A percentile compares a stretch with the other conserved stretches of the same genome.
These are phyloP conservation scores for Dolomedes plantarius DNA, from an alignment of 2,888 invertebrate species.

Conservation along the genomic window DNA sequence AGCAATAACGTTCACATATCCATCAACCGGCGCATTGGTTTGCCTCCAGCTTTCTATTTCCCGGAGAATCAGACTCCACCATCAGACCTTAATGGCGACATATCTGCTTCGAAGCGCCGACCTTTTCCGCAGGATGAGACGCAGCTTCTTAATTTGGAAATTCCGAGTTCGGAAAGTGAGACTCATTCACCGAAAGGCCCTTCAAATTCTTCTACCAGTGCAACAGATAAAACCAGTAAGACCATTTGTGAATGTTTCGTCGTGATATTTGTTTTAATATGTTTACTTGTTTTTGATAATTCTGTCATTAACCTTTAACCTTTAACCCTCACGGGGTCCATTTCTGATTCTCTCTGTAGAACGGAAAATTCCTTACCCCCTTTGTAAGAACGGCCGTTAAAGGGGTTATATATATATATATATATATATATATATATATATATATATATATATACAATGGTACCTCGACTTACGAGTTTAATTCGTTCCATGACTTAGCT, in stretches of 20 bases:
- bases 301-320: not conserved
- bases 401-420: no score
- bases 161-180: slow-evolving; percentile 47
- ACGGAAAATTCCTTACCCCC: no score
- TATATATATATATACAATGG: no score
- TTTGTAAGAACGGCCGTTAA: no score
- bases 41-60: slow-evolving; percentile 88
- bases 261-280: not conserved
- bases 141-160: slow-evolving; percentile 49
- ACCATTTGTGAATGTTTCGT: no score
- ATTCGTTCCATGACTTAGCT: no score
- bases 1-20: slow-evolving; percentile 80
- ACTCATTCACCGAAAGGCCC: slow-evolving; percentile 39
- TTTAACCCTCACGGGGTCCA: no score
- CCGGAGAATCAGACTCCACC: slow-evolving; percentile 78
- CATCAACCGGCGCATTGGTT: slow-evolving; percentile 86
- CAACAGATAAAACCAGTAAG: slow-evolving; percentile 64
- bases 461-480: no score
- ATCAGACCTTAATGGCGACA: slow-evolving; percentile 71
- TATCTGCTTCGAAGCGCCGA: slow-evolving; percentile 17
- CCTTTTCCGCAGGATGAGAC: slow-evolving; percentile 43
- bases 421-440: no score
- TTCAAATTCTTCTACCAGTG: slow-evolving; percentile 11
- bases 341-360: no score
- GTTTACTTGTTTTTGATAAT: not conserved